Base-by-base conservation (phyloP, 1,140 invertebrate species). In the Limonius californicus region DNA sequence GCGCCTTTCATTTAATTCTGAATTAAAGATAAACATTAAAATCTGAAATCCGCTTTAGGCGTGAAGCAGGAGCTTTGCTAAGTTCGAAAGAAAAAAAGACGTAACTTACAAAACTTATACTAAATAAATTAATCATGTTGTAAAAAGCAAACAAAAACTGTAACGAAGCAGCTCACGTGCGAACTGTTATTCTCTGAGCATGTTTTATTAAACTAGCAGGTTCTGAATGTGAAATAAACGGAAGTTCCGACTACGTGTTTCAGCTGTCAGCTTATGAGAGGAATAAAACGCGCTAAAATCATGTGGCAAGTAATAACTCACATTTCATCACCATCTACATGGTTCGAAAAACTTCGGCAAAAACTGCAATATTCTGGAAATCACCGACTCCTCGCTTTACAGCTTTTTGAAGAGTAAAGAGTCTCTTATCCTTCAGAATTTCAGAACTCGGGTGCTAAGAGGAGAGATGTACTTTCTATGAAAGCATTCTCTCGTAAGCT, bases 401-500 rank as follows among this genome's bases (percentile, higher is more conserved):
- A 50, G 45, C 45, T 50, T 50, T 50, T 50, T 19, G 45, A 50
- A 50, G 20, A 50, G 45, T 50, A 50, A 50, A 50, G 45, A 19
- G 45, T 18, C 45, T 50, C 45, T 50, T 50, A 50, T 50, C 45
- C 45, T 50, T 50, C 45, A 21, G 45, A 50, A 50, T 50, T 50
- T 50, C n/a, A 50, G 45, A 50, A 50, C 6, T 50, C 20, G 45
- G 20, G 16, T 50, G 45, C 45, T 50, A 18, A 50, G 45, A 50
- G 45, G 15, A 50, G 20, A 50, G 14, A 19, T n/a, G 45, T 50
- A 50, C 45, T 50, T 8, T 50, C 14, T 50, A 50, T 50, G 45
- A 50, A 50, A 50, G 45, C 45, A 50, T 50, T 50, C 16, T 50
- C 45, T 50, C 45, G 45, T 50, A 50, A 50, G 45, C 45, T 50